Conservation (phyloP, 2,113 vertebrate species). For the Oryzias javanicus region DNA sequence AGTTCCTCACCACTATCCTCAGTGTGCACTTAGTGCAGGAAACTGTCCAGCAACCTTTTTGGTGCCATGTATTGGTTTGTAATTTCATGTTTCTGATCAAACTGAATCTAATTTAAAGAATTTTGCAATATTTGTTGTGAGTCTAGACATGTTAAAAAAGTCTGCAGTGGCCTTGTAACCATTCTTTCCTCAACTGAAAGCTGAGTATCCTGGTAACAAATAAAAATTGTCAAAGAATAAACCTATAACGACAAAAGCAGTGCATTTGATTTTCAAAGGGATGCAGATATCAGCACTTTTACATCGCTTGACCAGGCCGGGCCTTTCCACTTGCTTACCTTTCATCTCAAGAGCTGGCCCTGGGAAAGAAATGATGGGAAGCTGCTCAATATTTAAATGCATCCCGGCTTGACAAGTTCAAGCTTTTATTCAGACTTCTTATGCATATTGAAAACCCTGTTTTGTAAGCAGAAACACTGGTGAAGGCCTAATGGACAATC, state of each 20-base stretch:
- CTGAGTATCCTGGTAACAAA: constrained; percentile 41
- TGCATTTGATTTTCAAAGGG: constrained; percentile 77
- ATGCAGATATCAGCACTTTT: constrained; percentile 74
- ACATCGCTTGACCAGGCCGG: constrained; percentile 66
- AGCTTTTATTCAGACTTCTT: constrained; percentile 58
- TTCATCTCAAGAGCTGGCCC: constrained; percentile 75
- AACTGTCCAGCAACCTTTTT: no score
- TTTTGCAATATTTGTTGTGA: no score
- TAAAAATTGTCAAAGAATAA: constrained; percentile 66
- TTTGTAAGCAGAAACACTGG: constrained; percentile 42
- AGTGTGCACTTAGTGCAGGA: no score
- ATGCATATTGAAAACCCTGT: constrained; percentile 71
- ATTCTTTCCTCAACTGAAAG: not conserved
- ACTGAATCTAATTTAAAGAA: no score
- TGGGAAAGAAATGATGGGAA: constrained; percentile 66
- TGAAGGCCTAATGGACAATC: constrained; percentile 43
- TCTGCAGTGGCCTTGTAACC: not conserved
- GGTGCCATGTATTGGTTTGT: no score
- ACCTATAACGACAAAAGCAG: constrained; percentile 45
- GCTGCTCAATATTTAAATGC: constrained; percentile 73
- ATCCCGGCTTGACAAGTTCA: constrained; percentile 61
- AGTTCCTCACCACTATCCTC: no score
- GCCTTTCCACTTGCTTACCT: constrained; percentile 66
- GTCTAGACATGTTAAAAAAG: no score
- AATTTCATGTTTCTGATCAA: no score